Evolutionary conservation across 2,888 invertebrate genomes (phyloP), one percentile per base, ranked within the genome.

Genomic region (Anorthoa munda): DNA sequence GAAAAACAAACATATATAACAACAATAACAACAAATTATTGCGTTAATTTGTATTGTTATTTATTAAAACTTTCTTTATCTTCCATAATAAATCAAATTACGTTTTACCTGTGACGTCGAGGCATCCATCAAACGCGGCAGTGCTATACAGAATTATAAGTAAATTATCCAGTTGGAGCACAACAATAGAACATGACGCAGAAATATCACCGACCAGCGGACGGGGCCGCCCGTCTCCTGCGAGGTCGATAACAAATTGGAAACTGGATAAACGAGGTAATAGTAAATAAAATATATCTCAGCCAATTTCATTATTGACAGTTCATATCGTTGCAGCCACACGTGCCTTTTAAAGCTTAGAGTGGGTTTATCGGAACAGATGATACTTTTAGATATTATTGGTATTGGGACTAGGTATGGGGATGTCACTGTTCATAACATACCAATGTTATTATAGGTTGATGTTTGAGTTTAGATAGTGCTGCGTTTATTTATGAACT

Each of bases 221-320:
- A 84, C 75, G 39, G 77, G 71, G 66, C 70, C 80, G 74, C 46
- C 75, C 79, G 74, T 60, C 81, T 74, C 80, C 71, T 75, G 81
- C 66, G 80, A 77, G 84, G 79, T 81, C 88, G 85, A 88, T 89
- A 92, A 88, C 88, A 92, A 92, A 93, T 92, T 90, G 91, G 90
- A 90, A 91, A 90, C 90, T 89, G 90, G 88, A 90, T 88, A 88
- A 92, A 90, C 88, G 89, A 89, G 89, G 85, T 88, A 88, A 88
- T 88, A 87, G 88, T 89, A 89, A 90, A 92, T 91, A 92, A 92
- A 90, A 91, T 91, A 91, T 90, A 90, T 88, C 87, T 80, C 76
- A 86, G 82, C 86, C 90, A 90, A 91, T 92, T 91, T 89, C 88
- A 85, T 88, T 89, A 90, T 89, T 89, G 88, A 86, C 87, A 88